Percentiles rank a stretch among this genome's conserved stretches.
phyloP scores from a whole-genome alignment of 2,797 vertebrate species.

The Coranthus polyacanthus region DNA sequence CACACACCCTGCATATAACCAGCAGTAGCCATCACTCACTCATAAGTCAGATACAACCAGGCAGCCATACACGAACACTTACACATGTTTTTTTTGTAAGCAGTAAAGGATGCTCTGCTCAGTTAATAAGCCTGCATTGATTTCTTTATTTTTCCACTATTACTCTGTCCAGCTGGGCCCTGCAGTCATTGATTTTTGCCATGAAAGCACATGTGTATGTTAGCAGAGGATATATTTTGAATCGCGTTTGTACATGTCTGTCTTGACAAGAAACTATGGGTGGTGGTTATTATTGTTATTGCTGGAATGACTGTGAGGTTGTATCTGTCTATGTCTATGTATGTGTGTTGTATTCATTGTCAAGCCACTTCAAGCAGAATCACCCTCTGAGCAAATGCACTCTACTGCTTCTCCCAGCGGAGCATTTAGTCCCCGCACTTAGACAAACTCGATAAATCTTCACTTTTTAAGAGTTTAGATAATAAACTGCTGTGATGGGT shows the following conservation, averaged over 20 bases:
- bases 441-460: conserved; percentile 66
- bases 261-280: conserved; percentile 56
- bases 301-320: conserved; percentile 19
- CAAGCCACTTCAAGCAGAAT: conserved; percentile 53
- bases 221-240: conserved; percentile 4
- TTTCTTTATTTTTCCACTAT: conserved; percentile 76
- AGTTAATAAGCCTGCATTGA: conserved; percentile 80
- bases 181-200: conserved; percentile 71
- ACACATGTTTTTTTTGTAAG: conserved; percentile 56
- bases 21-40: conserved; percentile 53
- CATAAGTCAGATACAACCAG: conserved; percentile 43
- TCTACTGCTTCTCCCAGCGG: conserved; percentile 52
- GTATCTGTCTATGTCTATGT: conserved; percentile 8
- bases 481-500: conserved; percentile 56
- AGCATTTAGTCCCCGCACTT: conserved; percentile 53
- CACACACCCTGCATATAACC: conserved; percentile 46
- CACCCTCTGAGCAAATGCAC: conserved; percentile 46
- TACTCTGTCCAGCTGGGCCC: conserved; percentile 59
- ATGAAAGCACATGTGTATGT: conserved; percentile 50
- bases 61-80: conserved; percentile 19
- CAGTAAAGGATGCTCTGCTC: conserved; percentile 65
- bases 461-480: conserved; percentile 56
- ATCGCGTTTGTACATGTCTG: conserved; percentile 58
- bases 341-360: conserved; percentile 33
- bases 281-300: conserved; percentile 19